Evolutionary conservation across 2,113 vertebrate genomes (phyloP), one percentile per base, ranked within the genome.

Genomic region (Bos indicus): DNA sequence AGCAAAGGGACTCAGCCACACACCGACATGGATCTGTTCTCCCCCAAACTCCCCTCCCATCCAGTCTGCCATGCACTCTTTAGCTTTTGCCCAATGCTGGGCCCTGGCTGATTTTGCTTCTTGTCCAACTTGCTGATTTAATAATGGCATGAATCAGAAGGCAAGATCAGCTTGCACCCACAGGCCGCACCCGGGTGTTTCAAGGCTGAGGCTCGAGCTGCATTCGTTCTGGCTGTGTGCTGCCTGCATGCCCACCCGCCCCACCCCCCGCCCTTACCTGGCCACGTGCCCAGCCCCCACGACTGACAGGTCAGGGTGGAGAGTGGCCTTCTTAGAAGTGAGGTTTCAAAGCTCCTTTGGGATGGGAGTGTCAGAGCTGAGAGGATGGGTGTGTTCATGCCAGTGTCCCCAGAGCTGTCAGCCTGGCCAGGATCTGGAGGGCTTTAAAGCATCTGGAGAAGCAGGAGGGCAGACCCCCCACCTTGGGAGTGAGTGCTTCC

Each of bases 51-150:
- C 71, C 36, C 71, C 40, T 77, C 62, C 36, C 77, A 16, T 54
- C 84, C 5, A 28, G 33, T 4, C n/a, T 26, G 2, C 30, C 36
- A 62, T 43, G 36, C 0, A 0, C 78, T 64, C 80, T 77, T 48
- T 33, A n/a, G 56, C 60, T 81, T 95, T 90, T 95, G 90, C 89
- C 78, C 0, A n/a, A 40, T 10, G 0, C 64, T 0, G 0, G 46
- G 52, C 77, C 97, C 93, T 83, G 90, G n/a, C 21, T 93, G 93
- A 89, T 43, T 82, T 52, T 48, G 36, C 30, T 92, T 94, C 80
- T 71, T 87, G 94, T 40, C 94, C 91, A 60, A 82, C 83, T 78
- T 2, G 56, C 23, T 30, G 33, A 33, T 25, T 57, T 95, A 96
- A 95, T 3, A 2, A 85, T 0, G 1, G 71, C 1, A 3, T 94